Evolutionary conservation across 2,113 vertebrate genomes (phyloP), one percentile per base, ranked within the genome.

Genomic region (Onychostruthus taczanowskii): DNA sequence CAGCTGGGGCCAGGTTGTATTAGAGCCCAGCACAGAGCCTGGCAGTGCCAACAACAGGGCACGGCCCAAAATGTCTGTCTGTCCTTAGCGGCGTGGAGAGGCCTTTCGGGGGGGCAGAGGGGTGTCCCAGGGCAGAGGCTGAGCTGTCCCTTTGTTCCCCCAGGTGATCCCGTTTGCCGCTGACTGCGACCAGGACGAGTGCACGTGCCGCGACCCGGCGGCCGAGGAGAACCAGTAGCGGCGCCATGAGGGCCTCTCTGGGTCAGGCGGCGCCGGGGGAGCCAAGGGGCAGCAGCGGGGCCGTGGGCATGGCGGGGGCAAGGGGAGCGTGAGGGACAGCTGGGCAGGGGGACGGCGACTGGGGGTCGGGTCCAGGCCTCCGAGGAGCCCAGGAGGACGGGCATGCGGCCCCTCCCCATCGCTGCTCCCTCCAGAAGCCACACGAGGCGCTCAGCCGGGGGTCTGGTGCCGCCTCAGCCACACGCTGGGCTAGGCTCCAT

Each of bases 111-210:
- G 58, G 35, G 19, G 5, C n/a, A 4, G 0, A 3, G 41, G 26
- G 49, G 9, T 3, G 10, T 30, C 61, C 31, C 30, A 11, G 37
- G 75, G 74, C 8, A 0, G 77, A 37, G 52, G 39, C 78, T 91
- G 14, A 75, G 24, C 0, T 47, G 30, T 88, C 63, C 53, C 50
- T 64, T 88, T 5, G 27, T 58, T 46, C 77, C 23, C 61, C 35
- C 94, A 99, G 99, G 99, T 99, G 90, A 98, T 99, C 96, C 99
- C 98, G 6, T 99, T 99, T 80, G 99, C 99, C 89, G 98, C 98
- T 5, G 99, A 99, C 96, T 99, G 99, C 64, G 98, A 99, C 93
- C 97, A 98, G 93, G 99, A 99, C 2, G 99, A 99, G 79, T 99
- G 99, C 97, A 98, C 98, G 11, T 99, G 99, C 96, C 98, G 98